phyloP scores from a whole-genome alignment of 2,113 vertebrate species.

The Malurus alboscapulatus region DNA sequence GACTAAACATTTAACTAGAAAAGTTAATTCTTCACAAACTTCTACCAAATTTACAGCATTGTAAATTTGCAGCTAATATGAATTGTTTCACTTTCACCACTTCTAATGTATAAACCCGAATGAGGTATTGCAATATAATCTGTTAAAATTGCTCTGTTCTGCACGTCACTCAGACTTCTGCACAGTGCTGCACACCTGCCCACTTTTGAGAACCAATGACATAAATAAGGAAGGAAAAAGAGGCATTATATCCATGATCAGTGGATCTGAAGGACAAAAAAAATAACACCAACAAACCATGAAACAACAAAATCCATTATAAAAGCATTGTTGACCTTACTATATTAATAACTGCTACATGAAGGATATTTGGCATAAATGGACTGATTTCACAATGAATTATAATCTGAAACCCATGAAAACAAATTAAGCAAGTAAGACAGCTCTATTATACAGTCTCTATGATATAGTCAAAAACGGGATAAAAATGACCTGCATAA shows the following conservation, averaged over 20 bases:
- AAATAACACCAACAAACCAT: rapidly evolving
- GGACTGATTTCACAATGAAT: background rate
- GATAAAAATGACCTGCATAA: background rate
- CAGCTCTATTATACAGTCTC: background rate
- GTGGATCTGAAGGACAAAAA: background rate
- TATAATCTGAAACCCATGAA: background rate
- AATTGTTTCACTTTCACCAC: background rate
- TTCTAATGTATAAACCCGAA: background rate
- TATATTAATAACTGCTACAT: background rate
- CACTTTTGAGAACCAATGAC: background rate
- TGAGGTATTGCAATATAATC: background rate
- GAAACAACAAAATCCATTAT: background rate
- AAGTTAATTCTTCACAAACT: background rate
- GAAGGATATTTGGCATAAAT: background rate
- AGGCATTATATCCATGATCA: background rate
- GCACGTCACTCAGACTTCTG: background rate
- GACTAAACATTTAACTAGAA: background rate
- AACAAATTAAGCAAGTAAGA: background rate
- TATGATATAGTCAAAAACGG: background rate
- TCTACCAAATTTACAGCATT: background rate
- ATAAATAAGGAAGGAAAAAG: background rate
- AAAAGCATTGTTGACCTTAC: background rate
- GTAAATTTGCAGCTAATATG: background rate
- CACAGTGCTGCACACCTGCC: background rate
- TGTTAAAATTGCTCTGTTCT: background rate